Evolutionary conservation across 2,113 vertebrate genomes (phyloP).

Genomic region (Baryphthengus martii): DNA sequence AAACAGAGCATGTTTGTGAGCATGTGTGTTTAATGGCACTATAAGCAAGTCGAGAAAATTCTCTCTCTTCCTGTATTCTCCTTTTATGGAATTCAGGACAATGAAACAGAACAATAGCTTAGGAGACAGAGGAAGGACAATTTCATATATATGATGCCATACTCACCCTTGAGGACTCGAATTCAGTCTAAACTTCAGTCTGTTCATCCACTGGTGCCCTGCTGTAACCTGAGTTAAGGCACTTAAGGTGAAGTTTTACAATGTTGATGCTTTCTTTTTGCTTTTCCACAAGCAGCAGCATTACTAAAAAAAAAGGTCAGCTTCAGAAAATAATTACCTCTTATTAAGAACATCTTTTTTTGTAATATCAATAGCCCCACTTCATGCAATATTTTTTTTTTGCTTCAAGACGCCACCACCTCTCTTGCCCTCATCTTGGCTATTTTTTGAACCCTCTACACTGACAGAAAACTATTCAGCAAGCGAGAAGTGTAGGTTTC

Average conservation of each 20-base stretch:
- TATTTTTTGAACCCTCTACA: background rate
- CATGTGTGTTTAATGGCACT: background rate
- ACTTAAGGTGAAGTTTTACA: background rate
- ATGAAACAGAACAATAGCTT: background rate
- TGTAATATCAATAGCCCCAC: background rate
- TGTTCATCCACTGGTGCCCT: background rate
- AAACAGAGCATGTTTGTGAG: background rate
- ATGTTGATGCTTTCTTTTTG: background rate
- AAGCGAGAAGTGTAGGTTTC: background rate
- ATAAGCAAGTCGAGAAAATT: background rate
- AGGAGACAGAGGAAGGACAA: background rate
- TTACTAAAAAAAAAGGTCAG: background rate
- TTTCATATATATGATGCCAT: background rate
- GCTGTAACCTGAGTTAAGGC: background rate
- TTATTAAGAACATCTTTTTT: background rate
- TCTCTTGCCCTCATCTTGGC: background rate
- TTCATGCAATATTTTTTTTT: background rate
- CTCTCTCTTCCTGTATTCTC: conserved; percentile 9
- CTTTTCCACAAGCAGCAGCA: background rate
- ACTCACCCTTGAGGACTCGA: background rate
- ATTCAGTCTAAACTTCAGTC: background rate
- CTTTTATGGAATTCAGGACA: conserved; percentile 38
- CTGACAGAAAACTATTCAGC: background rate
- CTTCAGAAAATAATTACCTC: background rate
- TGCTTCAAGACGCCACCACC: background rate